Base-by-base conservation (phyloP, 1,140 invertebrate species). In the Brachionus manjavacas region DNA sequence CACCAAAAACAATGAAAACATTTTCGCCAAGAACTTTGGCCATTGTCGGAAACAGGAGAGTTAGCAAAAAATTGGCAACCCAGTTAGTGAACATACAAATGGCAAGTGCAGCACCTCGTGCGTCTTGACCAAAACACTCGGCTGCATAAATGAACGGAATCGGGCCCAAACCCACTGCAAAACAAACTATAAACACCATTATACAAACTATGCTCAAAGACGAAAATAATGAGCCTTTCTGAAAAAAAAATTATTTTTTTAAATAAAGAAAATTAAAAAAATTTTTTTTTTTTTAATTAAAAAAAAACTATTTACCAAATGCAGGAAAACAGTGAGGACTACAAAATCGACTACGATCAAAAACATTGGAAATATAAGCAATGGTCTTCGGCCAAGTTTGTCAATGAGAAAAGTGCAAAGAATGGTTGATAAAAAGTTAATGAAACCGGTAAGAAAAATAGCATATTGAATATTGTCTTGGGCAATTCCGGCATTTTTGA, bases 361-460 rank as follows among this genome's bases (percentile, higher is more conserved):
- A 20, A 39, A 39, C 46, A 76, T 46, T 79, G 74, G 43, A 72
- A 28, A 60, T n/a, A 85, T 31, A 31, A 85, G 16, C 12, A 85
- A 49, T 31, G 43, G 55, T 64, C 86, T 86, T 85, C 87, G 85
- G 16, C 87, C 86, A 16, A 86, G 49, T 8, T 86, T 83, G 9
- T 86, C 80, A 23, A 88, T 70, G 8, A 86, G 84, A 1, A 87
- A 41, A 9, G 93, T 89, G 72, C 93, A 92, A 16, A 92, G 86
- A 20, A 92, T 85, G n/a, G 93, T 93, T 88, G 94, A 93, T 39
- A 90, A 87, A 76, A 94, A 91, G 87, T 94, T 95, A 70, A 93
- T 90, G 39, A 91, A 86, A 23, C 93, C 93, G 20, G 93, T 93
- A n/a, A 92, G 93, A 41, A 95, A 91, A 1, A 92, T 94, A 1